phyloP scores from a whole-genome alignment of 2,113 vertebrate genomes.

The Ivindomyrus marchei region DNA sequence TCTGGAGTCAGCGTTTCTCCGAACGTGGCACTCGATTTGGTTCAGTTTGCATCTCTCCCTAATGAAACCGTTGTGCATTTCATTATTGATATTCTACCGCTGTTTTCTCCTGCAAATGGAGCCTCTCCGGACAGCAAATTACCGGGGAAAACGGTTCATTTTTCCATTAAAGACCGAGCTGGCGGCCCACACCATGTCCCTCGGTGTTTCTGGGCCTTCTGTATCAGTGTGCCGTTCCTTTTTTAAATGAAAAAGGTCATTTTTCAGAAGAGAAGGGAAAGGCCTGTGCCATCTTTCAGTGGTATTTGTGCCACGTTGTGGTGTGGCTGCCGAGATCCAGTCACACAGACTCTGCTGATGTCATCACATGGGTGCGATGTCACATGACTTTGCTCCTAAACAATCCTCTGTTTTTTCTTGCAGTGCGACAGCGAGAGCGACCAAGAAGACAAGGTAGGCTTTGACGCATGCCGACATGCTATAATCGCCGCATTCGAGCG shows the following conservation, averaged over 20 bases:
- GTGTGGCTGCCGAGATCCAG: background rate
- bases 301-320: background rate
- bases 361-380: background rate
- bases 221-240: background rate
- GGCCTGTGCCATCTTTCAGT: background rate
- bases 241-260: background rate
- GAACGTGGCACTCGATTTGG: background rate
- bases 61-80: background rate
- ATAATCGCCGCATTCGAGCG: background rate
- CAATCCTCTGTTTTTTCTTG: constrained; percentile 36
- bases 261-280: background rate
- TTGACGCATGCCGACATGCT: background rate
- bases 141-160: background rate
- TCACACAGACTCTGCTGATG: background rate
- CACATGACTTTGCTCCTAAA: background rate
- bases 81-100: background rate
- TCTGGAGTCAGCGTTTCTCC: constrained; percentile 7
- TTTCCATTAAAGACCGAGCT: background rate
- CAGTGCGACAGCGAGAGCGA: constrained; percentile 94
- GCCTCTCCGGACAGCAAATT: background rate
- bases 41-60: constrained; percentile 10
- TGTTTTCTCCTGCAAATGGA: background rate
- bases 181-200: background rate
- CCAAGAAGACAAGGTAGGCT: constrained; percentile 91
- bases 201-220: background rate